A percentile compares a stretch with the other conserved stretches of the same genome.
These are phyloP conservation scores for Aeoliscus strigatus DNA, from an alignment of 2,797 vertebrate genomes.

Conservation along the genomic window DNA sequence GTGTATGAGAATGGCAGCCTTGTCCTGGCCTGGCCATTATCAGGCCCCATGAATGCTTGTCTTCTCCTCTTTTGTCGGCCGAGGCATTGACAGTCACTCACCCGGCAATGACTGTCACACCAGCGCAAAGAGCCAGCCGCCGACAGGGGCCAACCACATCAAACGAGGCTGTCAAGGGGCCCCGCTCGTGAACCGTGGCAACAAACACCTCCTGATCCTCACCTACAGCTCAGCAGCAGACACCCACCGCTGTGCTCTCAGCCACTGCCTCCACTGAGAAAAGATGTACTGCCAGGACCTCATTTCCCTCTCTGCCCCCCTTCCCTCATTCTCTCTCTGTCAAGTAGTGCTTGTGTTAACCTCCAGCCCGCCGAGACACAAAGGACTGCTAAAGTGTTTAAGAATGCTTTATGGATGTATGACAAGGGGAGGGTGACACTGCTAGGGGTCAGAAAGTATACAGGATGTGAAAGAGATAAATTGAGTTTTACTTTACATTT, in stretches of 20 bases:
- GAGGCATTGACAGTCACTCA: slow-evolving; percentile 79
- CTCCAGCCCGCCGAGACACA: slow-evolving; percentile 66
- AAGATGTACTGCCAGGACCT: slow-evolving; percentile 71
- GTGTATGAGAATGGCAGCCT: slow-evolving; percentile 72
- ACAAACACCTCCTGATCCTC: slow-evolving; percentile 78
- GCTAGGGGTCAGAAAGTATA: slow-evolving; percentile 63
- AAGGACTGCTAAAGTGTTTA: slow-evolving; percentile 69
- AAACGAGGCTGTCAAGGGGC: slow-evolving; percentile 73
- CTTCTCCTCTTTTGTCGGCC: slow-evolving; percentile 77
- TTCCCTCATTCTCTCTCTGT: slow-evolving; percentile 33
- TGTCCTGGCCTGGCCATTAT: slow-evolving; percentile 74
- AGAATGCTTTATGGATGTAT: slow-evolving; percentile 71
- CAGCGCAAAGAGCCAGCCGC: slow-evolving; percentile 73
- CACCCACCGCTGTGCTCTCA: slow-evolving; percentile 69
- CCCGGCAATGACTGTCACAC: slow-evolving; percentile 82
- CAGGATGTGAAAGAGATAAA: slow-evolving; percentile 62
- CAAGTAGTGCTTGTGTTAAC: slow-evolving; percentile 73
- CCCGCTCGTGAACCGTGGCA: slow-evolving; percentile 74
- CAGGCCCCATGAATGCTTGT: slow-evolving; percentile 76
- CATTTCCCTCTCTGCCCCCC: slow-evolving; percentile 52
- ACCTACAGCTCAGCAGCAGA: slow-evolving; percentile 74
- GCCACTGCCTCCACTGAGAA: slow-evolving; percentile 70
- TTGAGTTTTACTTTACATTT: slow-evolving; percentile 52
- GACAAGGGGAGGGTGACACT: slow-evolving; percentile 58
- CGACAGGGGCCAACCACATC: slow-evolving; percentile 77